These are phyloP conservation scores for Camponotus fellah DNA, from an alignment of 2,888 invertebrate species.

Conservation along the genomic window DNA sequence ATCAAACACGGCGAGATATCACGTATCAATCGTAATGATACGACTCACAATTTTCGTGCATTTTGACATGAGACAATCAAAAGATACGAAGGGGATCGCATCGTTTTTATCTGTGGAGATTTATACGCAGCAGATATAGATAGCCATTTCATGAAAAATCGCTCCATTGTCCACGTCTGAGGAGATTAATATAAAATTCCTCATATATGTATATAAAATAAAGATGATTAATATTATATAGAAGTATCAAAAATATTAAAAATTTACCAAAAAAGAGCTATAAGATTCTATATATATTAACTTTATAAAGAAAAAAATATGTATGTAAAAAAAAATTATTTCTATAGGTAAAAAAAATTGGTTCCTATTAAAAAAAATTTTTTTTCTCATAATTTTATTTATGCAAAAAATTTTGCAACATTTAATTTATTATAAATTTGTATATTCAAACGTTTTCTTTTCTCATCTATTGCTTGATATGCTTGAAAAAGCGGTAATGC, in stretches of 20 bases:
- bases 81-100: slow-evolving; percentile 11
- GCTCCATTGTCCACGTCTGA: background rate
- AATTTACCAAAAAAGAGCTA: background rate
- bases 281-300: background rate
- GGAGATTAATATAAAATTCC: background rate
- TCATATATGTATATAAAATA: background rate
- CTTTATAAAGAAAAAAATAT: background rate
- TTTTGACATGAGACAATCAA: slow-evolving; percentile 21
- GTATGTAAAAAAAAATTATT: background rate
- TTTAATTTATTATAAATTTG: background rate
- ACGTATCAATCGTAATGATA: slow-evolving; percentile 45
- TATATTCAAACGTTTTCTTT: background rate
- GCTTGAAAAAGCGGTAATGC: background rate
- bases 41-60: slow-evolving; percentile 33
- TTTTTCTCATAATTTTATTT: background rate
- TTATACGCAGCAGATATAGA: slow-evolving; percentile 2
- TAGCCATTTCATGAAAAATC: slow-evolving; percentile 3
- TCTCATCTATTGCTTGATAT: background rate
- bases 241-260: background rate
- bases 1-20: slow-evolving; percentile 27
- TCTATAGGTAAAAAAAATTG: background rate
- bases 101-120: slow-evolving; percentile 8
- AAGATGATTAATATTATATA: background rate
- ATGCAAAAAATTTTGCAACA: background rate
- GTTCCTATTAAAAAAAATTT: background rate